Percentiles rank a stretch among this genome's conserved stretches.
phyloP scores from a whole-genome alignment of 2,888 invertebrate genomes.

The Allolobophora icterica region DNA sequence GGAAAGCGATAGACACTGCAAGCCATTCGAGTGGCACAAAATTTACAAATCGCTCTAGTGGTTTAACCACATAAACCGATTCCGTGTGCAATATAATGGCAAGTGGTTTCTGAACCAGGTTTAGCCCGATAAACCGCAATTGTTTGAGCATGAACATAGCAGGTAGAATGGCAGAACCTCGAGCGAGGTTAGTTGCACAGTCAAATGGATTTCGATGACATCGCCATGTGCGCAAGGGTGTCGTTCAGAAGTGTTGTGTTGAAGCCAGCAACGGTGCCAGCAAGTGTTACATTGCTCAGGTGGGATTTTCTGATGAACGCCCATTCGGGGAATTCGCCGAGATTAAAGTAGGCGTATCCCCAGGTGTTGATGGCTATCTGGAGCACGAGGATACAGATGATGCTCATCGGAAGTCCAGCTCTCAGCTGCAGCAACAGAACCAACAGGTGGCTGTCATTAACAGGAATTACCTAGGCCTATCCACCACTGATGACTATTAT shows the following conservation, averaged over 20 bases:
- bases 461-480: neutral
- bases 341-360: constrained; percentile 50
- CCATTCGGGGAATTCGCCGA: constrained; percentile 53
- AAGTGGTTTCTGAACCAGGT: too few species aligned
- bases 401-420: constrained; percentile 52
- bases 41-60: neutral
- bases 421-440: constrained; percentile 49
- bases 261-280: neutral
- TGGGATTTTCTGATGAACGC: constrained; percentile 36
- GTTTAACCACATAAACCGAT: neutral
- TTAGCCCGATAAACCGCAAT: neutral
- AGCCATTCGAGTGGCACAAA: neutral
- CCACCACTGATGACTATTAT: neutral
- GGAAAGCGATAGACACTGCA: neutral
- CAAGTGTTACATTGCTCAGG: neutral
- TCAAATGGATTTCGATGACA: neutral
- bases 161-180: neutral
- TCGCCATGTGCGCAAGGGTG: neutral
- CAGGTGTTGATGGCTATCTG: constrained; percentile 55
- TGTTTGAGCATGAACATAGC: neutral
- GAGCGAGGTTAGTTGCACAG: neutral
- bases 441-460: neutral
- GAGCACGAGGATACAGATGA: constrained; percentile 51
- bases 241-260: neutral
- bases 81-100: neutral